phyloP scores from a whole-genome alignment of 2,797 vertebrate species.

The Catostomus latipinnis region DNA sequence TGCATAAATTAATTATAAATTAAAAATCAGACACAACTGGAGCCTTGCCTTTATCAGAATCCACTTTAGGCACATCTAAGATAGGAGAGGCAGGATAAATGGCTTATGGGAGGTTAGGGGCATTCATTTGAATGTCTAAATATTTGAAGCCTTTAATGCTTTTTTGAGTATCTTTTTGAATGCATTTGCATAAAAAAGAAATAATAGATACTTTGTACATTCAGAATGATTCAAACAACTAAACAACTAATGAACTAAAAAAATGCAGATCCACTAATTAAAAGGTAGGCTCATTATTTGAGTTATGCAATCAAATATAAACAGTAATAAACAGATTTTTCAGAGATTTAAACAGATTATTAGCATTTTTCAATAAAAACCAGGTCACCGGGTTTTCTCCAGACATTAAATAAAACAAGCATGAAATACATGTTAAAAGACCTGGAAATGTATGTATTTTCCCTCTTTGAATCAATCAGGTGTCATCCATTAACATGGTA shows the following conservation, averaged over 20 bases:
- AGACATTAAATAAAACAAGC: neutral
- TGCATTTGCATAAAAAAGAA: constrained; percentile 14
- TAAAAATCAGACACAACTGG: neutral
- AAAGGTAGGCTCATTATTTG: neutral
- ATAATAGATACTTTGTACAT: neutral
- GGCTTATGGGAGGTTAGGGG: neutral
- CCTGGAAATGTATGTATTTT: neutral
- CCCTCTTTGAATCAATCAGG: neutral
- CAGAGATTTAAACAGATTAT: neutral
- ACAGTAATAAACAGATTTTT: neutral
- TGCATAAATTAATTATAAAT: neutral
- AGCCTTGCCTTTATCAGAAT: neutral
- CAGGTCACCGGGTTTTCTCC: neutral
- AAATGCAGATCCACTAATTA: neutral
- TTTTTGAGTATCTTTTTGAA: constrained; percentile 3
- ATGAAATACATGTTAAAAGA: neutral
- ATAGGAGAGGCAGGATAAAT: neutral
- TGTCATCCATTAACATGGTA: neutral
- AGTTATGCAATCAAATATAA: neutral
- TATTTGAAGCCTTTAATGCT: neutral
- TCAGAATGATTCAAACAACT: neutral
- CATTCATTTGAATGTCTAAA: neutral
- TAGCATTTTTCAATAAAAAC: neutral
- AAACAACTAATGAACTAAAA: no score
- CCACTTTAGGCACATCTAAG: constrained; percentile 1